phyloP scores from a whole-genome alignment of 1,140 invertebrate genomes.

The Orius insidiosus region DNA sequence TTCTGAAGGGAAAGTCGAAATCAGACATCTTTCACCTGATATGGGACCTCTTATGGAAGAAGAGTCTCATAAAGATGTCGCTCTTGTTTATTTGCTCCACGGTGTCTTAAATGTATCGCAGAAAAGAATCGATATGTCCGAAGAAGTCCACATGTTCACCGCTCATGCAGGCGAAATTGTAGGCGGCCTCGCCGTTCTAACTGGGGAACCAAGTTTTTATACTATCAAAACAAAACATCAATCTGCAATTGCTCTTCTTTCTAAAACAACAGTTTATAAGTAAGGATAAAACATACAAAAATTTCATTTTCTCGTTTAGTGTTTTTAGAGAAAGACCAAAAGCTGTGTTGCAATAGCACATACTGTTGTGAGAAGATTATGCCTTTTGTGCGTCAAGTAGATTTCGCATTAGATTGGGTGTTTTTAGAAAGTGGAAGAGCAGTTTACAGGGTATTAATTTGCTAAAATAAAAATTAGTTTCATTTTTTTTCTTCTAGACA shows the following conservation, averaged over 20 bases:
- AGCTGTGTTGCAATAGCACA: conserved; percentile 86
- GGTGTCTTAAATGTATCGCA: conserved; percentile 71
- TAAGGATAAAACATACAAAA: conserved; percentile 22
- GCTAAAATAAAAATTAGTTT: no score
- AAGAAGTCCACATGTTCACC: conserved; percentile 69
- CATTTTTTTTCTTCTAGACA: conserved; percentile 46
- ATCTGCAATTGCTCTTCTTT: conserved; percentile 61
- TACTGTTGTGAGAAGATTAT: conserved; percentile 75
- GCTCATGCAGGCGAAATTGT: conserved; percentile 83
- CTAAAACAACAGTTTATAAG: conserved; percentile 69
- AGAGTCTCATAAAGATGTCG: conserved; percentile 74
- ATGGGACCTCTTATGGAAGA: conserved; percentile 64
- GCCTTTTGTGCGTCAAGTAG: conserved; percentile 93
- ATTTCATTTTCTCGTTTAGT: conserved; percentile 30
- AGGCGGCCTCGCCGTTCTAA: conserved; percentile 80
- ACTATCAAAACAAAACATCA: conserved; percentile 72
- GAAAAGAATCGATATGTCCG: conserved; percentile 47
- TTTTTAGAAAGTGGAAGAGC: conserved; percentile 90
- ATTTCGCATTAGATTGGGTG: conserved; percentile 97
- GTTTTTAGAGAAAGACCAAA: conserved; percentile 77
- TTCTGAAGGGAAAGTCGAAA: conserved; percentile 52
- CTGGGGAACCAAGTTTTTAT: conserved; percentile 90
- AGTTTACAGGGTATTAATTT: conserved; percentile 63
- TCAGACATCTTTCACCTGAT: conserved; percentile 54
- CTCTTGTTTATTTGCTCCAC: conserved; percentile 70